Conservation (phyloP, 2,888 invertebrate species). For the Pomacea canaliculata region DNA sequence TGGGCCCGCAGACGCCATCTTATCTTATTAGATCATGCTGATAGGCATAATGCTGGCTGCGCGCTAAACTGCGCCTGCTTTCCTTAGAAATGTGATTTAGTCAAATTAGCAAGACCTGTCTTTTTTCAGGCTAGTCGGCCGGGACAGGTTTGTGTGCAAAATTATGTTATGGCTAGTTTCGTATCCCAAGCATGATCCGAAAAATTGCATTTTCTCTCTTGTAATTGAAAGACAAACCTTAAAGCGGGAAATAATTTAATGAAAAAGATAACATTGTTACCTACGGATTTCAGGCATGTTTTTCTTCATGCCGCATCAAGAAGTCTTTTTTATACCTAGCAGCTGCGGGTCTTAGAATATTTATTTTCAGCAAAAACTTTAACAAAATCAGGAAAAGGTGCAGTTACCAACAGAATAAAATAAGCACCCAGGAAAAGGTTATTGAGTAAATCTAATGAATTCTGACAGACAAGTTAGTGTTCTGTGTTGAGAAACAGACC, state of each 20-base stretch:
- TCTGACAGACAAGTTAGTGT: conserved; percentile 13
- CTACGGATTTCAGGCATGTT: conserved; percentile 22
- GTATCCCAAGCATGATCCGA: conserved; percentile 26
- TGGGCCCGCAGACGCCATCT: conserved; percentile 20
- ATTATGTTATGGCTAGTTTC: conserved; percentile 24
- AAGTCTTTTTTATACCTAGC: conserved; percentile 4
- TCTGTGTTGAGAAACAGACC: no score
- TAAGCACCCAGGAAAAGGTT: conserved; percentile 25
- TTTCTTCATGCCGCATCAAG: conserved; percentile 18
- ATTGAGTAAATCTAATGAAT: conserved; percentile 11
- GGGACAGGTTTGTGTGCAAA: conserved; percentile 22
- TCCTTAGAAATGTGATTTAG: conserved; percentile 26
- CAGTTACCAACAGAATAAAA: conserved; percentile 19
- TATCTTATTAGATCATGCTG: conserved; percentile 25
- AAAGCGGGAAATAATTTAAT: conserved; percentile 24
- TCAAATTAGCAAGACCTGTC: conserved; percentile 26
- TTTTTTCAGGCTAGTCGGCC: conserved; percentile 22
- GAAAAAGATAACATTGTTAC: conserved; percentile 21
- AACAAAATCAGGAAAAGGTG: conserved; percentile 6
- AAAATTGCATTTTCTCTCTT: conserved; percentile 22
- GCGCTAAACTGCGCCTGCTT: conserved; percentile 25
- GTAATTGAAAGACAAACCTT: conserved; percentile 27
- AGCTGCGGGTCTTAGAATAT: conserved; percentile 12
- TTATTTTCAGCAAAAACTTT: conserved; percentile 22
- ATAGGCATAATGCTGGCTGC: conserved; percentile 22